Base-by-base conservation (phyloP, 1,140 invertebrate species). In the Aphelinus atriplicis region DNA sequence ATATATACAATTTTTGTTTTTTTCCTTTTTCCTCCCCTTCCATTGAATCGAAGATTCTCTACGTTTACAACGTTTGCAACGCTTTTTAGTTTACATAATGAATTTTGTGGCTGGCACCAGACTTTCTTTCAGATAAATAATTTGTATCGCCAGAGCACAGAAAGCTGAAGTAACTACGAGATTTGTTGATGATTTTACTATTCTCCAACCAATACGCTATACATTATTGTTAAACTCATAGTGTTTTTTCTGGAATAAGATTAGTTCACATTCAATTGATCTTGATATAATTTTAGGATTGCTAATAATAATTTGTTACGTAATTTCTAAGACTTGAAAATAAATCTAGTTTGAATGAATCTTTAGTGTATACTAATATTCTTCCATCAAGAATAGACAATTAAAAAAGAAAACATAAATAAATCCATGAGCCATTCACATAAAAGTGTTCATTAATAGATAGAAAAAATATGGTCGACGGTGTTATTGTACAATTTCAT, bases 1-100 rank as follows among this genome's bases (percentile, higher is more conserved):
- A 86, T 87, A 86, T 87, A 82, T 87, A 87, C 85, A 87, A 85
- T 83, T 84, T 85, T 80, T 80, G 82, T 82, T 78, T 85, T 80
- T 74, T 80, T 81, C 79, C 57, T 83, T 85, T 82, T 85, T 84
- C 4, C 26, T 67, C 62, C 53, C 50, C 6, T 50, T 73, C n/a
- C 3, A 80, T 81, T 82, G 80, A 82, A 81, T 82, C 76, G 65
- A 81, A 84, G 78, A 79, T 80, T 81, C 64, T 72, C 81, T 83
- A 84, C 77, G 80, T 80, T 83, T 78, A 71, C 80, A 82, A 82
- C 77, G 80, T 81, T 82, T 78, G 80, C 80, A 84, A 76, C 79
- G 80, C 78, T 77, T 79, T 78, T 79, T 69, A 26, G 51, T 80
- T 65, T 69, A 70, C 69, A 71, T 68, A 73, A 58, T 82, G 81